Conservation (phyloP, 2,113 vertebrate genomes). For the Pterocles burchelli region DNA sequence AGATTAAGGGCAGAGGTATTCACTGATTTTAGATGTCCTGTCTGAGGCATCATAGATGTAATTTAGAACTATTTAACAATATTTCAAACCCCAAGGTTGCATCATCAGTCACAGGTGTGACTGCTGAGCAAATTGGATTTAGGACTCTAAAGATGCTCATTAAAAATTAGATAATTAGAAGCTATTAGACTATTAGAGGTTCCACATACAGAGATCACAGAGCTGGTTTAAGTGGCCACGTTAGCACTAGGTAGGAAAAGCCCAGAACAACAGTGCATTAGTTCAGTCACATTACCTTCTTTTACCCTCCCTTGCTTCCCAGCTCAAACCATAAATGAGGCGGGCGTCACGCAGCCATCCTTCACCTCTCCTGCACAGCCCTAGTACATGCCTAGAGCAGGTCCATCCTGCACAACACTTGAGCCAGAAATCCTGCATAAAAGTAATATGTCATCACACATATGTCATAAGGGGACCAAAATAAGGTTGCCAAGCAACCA, state of each 20-base stretch:
- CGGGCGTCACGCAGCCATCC: background rate
- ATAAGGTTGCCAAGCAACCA: conserved; percentile 54
- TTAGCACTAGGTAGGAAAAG: background rate
- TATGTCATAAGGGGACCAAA: background rate
- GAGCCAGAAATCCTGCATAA: conserved; percentile 3
- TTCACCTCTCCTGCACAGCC: background rate
- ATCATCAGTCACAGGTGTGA: background rate
- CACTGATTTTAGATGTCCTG: background rate
- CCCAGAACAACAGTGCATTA: background rate
- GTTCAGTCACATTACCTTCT: background rate
- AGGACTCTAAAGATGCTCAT: background rate
- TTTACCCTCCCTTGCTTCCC: background rate
- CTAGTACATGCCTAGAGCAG: background rate
- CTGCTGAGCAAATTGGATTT: background rate
- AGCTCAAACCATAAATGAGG: background rate
- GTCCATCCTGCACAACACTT: background rate
- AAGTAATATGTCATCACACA: background rate
- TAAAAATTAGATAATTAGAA: conserved; percentile 27
- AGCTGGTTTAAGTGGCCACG: background rate
- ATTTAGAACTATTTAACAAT: background rate
- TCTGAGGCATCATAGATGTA: background rate
- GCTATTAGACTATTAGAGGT: background rate
- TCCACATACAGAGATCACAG: background rate
- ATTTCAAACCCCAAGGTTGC: background rate
- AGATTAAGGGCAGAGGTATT: background rate